Conservation (phyloP, 2,888 invertebrate species). For the Calameuta filiformis region DNA sequence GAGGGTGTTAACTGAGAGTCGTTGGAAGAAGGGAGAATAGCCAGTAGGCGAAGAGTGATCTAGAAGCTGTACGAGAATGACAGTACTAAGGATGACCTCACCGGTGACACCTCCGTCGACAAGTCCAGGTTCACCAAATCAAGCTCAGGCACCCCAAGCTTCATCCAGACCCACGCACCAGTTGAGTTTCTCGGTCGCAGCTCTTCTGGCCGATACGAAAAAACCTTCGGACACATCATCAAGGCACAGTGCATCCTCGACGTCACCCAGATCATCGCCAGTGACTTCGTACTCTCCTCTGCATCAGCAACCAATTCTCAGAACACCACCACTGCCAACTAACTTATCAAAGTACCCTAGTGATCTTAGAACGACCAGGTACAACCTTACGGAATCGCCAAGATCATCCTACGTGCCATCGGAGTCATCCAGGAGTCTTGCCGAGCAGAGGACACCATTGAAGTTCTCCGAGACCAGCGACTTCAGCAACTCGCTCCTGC, state of each 20-base stretch:
- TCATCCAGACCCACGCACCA: slow-evolving; percentile 53
- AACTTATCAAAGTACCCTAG: background rate
- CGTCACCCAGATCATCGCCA: slow-evolving; percentile 29
- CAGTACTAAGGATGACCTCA: slow-evolving; percentile 61
- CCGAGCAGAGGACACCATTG: slow-evolving; percentile 22
- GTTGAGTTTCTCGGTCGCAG: slow-evolving; percentile 72
- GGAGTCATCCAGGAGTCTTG: slow-evolving; percentile 21
- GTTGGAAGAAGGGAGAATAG: background rate
- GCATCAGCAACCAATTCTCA: slow-evolving; percentile 25
- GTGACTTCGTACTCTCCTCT: slow-evolving; percentile 37
- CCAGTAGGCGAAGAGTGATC: background rate
- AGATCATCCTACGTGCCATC: slow-evolving; percentile 25
- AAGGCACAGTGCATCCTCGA: slow-evolving; percentile 12
- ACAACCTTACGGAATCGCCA: background rate
- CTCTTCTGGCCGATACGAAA: slow-evolving; percentile 69
- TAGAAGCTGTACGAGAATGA: slow-evolving; percentile 47
- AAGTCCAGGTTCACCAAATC: slow-evolving; percentile 49
- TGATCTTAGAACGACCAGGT: background rate
- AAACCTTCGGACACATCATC: slow-evolving; percentile 30
- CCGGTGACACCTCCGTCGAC: slow-evolving; percentile 57
- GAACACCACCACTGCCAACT: slow-evolving; percentile 20
- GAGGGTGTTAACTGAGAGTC: background rate
- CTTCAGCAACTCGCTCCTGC: background rate
- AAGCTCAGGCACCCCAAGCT: slow-evolving; percentile 25
- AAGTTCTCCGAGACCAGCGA: slow-evolving; percentile 17